phyloP scores from a whole-genome alignment of 2,797 vertebrate species.

The Cottoperca gobio region DNA sequence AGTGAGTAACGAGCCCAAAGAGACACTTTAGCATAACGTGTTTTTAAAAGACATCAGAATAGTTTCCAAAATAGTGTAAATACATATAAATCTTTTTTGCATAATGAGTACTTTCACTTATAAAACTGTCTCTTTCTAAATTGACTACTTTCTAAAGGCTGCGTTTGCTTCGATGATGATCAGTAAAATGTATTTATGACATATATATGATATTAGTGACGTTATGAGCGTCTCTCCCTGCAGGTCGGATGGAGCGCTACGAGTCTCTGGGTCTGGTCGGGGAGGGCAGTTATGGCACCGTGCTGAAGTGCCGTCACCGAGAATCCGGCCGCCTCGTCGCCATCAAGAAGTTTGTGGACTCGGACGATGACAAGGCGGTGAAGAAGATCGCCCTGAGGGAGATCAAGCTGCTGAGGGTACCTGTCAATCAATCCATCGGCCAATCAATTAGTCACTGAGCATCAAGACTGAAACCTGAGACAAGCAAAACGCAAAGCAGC shows the following conservation, averaged over 20 bases:
- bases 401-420: slow-evolving; percentile 90
- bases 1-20: too few relatives aligned
- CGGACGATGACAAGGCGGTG: slow-evolving; percentile 87
- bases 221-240: not conserved
- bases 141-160: too few relatives aligned
- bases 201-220: too few relatives aligned
- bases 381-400: slow-evolving; percentile 91
- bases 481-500: slow-evolving; percentile 9
- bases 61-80: too few relatives aligned
- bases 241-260: slow-evolving; percentile 88
- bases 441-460: not conserved
- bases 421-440: slow-evolving; percentile 27
- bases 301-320: slow-evolving; percentile 89
- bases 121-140: too few relatives aligned
- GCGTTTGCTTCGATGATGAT: too few relatives aligned
- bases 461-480: slow-evolving; percentile 37
- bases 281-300: slow-evolving; percentile 90
- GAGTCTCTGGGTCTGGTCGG: slow-evolving; percentile 89
- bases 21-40: too few relatives aligned
- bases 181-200: too few relatives aligned
- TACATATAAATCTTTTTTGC: too few relatives aligned
- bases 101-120: too few relatives aligned
- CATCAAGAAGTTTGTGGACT: slow-evolving; percentile 92
- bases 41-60: too few relatives aligned
- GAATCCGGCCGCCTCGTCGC: slow-evolving; percentile 89